Conservation (phyloP, 2,888 invertebrate genomes). For the Drosophila neotestacea region DNA sequence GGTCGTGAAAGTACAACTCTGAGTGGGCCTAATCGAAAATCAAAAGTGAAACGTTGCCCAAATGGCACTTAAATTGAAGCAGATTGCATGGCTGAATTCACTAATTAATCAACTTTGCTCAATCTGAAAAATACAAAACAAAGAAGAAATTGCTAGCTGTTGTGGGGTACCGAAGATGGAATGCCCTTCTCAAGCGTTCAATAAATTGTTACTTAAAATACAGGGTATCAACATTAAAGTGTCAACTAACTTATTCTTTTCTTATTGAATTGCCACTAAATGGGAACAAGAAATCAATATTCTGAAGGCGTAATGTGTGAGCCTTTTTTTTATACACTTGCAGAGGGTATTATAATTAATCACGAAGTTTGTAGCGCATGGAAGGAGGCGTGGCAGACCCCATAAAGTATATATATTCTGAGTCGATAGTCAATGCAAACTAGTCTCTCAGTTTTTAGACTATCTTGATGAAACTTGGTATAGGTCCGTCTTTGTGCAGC, state of each 20-base stretch:
- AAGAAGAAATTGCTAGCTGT: neutral
- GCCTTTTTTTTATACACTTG: neutral
- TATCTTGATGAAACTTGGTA: too few species aligned
- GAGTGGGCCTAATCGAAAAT: conserved; percentile 61
- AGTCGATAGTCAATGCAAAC: too few species aligned
- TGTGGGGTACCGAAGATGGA: neutral
- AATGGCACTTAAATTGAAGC: conserved; percentile 31
- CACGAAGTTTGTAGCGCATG: too few species aligned
- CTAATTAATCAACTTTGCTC: conserved; percentile 27
- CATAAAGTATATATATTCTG: too few species aligned
- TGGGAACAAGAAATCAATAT: neutral
- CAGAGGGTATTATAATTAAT: too few species aligned
- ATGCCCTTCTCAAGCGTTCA: neutral
- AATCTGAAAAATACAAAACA: conserved; percentile 11
- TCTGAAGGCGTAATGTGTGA: conserved; percentile 22
- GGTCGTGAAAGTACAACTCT: conserved; percentile 70
- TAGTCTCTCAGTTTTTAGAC: too few species aligned
- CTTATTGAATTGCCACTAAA: neutral
- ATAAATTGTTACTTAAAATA: too few species aligned
- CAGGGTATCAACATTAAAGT: neutral
- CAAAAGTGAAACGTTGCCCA: conserved; percentile 69
- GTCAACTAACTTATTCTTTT: neutral
- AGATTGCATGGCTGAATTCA: conserved; percentile 22
- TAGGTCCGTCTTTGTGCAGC: too few species aligned
- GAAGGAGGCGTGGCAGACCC: too few species aligned